Evolutionary conservation across 1,140 invertebrate species (phyloP).

Genomic region (Uloborus diversus): DNA sequence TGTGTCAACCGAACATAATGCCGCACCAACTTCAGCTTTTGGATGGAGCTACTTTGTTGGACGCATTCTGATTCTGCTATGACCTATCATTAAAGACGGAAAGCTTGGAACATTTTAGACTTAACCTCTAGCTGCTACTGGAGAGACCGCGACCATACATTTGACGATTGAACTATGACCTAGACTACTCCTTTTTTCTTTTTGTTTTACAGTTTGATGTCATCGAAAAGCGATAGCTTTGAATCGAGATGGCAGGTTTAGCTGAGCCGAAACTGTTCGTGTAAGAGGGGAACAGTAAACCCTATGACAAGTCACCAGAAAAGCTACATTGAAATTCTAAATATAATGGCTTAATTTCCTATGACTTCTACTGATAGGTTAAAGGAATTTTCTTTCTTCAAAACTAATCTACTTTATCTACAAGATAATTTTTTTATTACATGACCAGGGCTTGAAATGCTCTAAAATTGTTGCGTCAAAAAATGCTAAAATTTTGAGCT

Average conservation of each 20-base stretch:
- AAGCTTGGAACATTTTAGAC: slow-evolving; percentile 37
- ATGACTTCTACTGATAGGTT: slow-evolving; percentile 20
- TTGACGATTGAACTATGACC: slow-evolving; percentile 1
- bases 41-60: slow-evolving; percentile 45
- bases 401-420: slow-evolving; percentile 19
- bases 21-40: neutral
- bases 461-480: slow-evolving; percentile 13
- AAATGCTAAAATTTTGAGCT: slow-evolving; percentile 36
- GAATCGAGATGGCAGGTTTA: slow-evolving; percentile 42
- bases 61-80: slow-evolving; percentile 46
- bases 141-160: slow-evolving; percentile 12
- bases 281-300: slow-evolving; percentile 35
- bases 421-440: slow-evolving; percentile 2
- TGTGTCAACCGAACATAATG: no score
- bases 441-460: slow-evolving; percentile 37
- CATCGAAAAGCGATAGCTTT: slow-evolving; percentile 18
- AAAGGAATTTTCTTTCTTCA: slow-evolving; percentile 7
- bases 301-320: slow-evolving; percentile 20
- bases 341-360: slow-evolving; percentile 11
- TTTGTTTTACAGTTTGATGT: neutral
- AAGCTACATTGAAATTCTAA: slow-evolving; percentile 37
- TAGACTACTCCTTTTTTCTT: slow-evolving; percentile 3
- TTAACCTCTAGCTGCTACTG: slow-evolving; percentile 23
- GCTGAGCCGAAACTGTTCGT: slow-evolving; percentile 43
- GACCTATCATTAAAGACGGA: slow-evolving; percentile 43